phyloP scores from a whole-genome alignment of 2,888 invertebrate genomes.

The Subacronicta megacephala region DNA sequence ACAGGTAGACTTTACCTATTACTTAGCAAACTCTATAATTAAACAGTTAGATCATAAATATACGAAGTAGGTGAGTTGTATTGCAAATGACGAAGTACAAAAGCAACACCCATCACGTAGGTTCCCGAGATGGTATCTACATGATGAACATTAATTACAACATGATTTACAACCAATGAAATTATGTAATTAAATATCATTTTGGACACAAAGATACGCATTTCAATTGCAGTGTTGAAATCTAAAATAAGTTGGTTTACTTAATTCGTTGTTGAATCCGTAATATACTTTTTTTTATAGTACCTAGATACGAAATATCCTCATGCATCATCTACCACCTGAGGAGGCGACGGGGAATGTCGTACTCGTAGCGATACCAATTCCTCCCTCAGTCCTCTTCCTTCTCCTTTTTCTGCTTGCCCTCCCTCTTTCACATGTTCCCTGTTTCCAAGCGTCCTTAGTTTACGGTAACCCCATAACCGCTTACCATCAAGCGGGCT shows the following conservation, averaged over 20 bases:
- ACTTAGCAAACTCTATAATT: conserved; percentile 46
- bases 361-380: too few species aligned
- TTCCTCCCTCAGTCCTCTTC: too few species aligned
- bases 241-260: conserved; percentile 5
- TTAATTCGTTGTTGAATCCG: too few species aligned
- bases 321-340: too few species aligned
- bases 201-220: conserved; percentile 33
- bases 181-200: conserved; percentile 44
- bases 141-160: conserved; percentile 47
- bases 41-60: conserved; percentile 39
- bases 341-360: too few species aligned
- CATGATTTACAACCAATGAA: conserved; percentile 37
- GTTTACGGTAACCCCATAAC: too few species aligned
- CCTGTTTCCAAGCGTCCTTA: too few species aligned
- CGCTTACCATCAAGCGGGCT: too few species aligned
- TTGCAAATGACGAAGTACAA: conserved; percentile 46
- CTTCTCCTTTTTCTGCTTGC: too few species aligned
- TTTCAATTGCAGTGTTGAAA: conserved; percentile 25
- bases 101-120: conserved; percentile 45
- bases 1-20: conserved; percentile 14
- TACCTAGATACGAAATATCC: too few species aligned
- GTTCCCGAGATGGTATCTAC: conserved; percentile 47
- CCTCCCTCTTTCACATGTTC: too few species aligned
- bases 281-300: too few species aligned
- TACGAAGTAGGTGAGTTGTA: conserved; percentile 38